Evolutionary conservation across 1,140 invertebrate genomes (phyloP), one percentile per base, ranked within the genome.

Genomic region (Pararge aegeria): DNA sequence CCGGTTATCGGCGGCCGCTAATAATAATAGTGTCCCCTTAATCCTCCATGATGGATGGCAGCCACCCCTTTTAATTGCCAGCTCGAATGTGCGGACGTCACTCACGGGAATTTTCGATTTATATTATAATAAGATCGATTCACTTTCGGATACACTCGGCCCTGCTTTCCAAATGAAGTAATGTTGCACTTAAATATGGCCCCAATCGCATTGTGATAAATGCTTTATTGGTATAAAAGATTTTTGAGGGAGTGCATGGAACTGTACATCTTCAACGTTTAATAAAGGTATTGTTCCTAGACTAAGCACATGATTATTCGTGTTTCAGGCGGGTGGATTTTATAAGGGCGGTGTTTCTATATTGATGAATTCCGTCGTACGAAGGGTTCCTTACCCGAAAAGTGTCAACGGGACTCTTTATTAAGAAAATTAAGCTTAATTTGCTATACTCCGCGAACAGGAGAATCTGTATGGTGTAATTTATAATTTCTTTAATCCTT

Each of bases 1-100:
- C 73, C 78, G 68, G 75, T 77, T 83, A 81, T 79, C 69, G 73
- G 63, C 59, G 70, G 78, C 66, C 57, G 70, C 73, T 83, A 78
- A 80, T 81, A 80, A 80, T 80, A 83, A 80, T 80, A 76, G 76
- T 81, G 80, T 78, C 75, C 70, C 78, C 54, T 62, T 75, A 79
- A 80, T 74, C 75, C 77, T 29, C 55, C 51, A 58, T 83, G 80
- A 83, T 66, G 80, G 80, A 81, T 81, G 80, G 78, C 78, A 73
- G 72, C 58, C 68, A 70, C 75, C 77, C 77, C 75, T 80, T 82
- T 80, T 80, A 77, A 80, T 78, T 80, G 78, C 70, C 69, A 58
- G 68, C 66, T 69, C 70, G 65, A 70, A 73, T 78, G 57, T 67
- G 61, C 16, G 10, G 38, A 73, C 74, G 77, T 79, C 80, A 78